Evolutionary conservation across 2,797 vertebrate species (phyloP), one percentile per base, ranked within the genome.

Genomic region (Coilia nasus): DNA sequence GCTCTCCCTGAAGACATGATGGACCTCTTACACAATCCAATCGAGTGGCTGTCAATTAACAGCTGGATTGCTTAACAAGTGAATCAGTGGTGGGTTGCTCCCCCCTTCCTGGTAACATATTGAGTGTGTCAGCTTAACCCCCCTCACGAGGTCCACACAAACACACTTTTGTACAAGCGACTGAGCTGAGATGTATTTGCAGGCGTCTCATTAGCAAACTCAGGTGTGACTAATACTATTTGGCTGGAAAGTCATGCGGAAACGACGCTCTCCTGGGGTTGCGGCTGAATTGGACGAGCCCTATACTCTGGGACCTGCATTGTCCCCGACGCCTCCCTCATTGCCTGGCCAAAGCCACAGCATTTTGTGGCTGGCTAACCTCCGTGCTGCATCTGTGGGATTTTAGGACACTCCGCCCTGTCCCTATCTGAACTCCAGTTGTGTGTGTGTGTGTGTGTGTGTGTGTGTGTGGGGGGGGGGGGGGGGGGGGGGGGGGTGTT

Each of bases 31-130:
- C 31, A 44, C 71, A 44, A 31, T 41, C 71, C 35, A 78, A 41
- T 35, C 71, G 17, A 78, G 31, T 78, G 71, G 35, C 21, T 78
- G 35, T 78, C 71, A 78, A 78, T 78, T 78, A 78, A 44, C 71
- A 78, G 71, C 35, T 78, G 71, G 71, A 78, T 78, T 19, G 5
- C 71, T 78, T 78, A 78, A 78, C 71, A 44, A 78, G 71, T 78
- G 71, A 78, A 21, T 41, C 71, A 78, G 71, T 44, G 31, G 35
- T 44, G 35, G 71, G 31, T 71, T 71, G 2, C 35, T 5, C 35
- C 35, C 35, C 64, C 25, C 71, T 78, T 41, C 71, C 35, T 17
- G 71, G 17, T 17, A 31, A 78, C 31, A 41, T 78, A 78, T 78
- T 44, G 71, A 78, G 17, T 78, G 64, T 71, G 71, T 44, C 4